phyloP scores from a whole-genome alignment of 2,888 invertebrate species.

The Nematopogon swammerdamellus region DNA sequence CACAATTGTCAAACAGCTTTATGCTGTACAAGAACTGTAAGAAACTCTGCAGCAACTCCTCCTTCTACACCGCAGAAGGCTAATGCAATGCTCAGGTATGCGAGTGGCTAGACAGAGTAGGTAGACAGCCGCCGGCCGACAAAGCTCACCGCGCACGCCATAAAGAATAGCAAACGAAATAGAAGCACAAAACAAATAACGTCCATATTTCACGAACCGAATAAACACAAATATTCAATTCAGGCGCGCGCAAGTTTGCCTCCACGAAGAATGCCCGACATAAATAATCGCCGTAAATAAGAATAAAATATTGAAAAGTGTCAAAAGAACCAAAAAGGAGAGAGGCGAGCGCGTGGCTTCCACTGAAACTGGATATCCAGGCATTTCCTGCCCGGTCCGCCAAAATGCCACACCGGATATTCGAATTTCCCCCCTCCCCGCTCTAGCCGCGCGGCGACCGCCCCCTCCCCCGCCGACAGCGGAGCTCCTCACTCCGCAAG shows the following conservation, averaged over 20 bases:
- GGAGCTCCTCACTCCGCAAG: not conserved
- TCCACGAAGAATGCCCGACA: constrained; percentile 38
- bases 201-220: not conserved
- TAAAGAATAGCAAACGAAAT: not conserved
- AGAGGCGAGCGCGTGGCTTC: constrained; percentile 30
- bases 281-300: constrained; percentile 55
- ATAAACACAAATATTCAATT: not conserved
- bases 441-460: not conserved
- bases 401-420: constrained; percentile 52
- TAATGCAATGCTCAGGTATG: no score
- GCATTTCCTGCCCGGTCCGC: constrained; percentile 47
- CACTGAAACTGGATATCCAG: constrained; percentile 42
- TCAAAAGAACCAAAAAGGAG: constrained; percentile 34
- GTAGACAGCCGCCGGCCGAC: no score
- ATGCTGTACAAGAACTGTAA: no score
- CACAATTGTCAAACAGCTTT: no score
- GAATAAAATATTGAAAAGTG: constrained; percentile 55
- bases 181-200: not conserved
- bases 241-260: constrained; percentile 18
- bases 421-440: constrained; percentile 11
- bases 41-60: no score
- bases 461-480: not conserved
- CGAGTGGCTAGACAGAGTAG: no score
- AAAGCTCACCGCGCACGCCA: not conserved
- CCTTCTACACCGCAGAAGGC: no score